Base-by-base conservation (phyloP, 2,113 vertebrate genomes). In the Pteropus alecto region DNA sequence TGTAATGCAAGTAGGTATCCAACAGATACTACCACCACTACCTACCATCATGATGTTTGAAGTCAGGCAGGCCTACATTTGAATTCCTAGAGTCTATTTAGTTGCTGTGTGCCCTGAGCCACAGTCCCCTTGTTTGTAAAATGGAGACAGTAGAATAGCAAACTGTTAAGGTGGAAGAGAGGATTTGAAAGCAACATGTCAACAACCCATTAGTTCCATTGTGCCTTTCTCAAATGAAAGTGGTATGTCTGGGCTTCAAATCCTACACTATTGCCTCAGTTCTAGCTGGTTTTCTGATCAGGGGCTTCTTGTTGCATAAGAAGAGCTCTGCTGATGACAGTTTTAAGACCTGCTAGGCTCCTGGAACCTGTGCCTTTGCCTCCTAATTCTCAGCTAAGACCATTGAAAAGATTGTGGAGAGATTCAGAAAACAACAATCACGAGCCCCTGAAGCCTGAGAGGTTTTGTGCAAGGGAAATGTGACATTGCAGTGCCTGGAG, bases 311-410 rank as follows among this genome's bases (percentile, higher is more conserved):
- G 0, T 60, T 74, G 89, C 41, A 61, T 73, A 95, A 94, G 95
- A 98, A 94, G 94, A 97, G 68, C 76, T 94, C 93, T 28, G 84
- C 98, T 96, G 98, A 98, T 98, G 98, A 98, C 98, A 98, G 97
- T 96, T 98, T 98, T 98, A 98, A 98, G 98, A 98, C 95, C 98
- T 98, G 97, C 97, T 98, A 98, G 98, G 97, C 98, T 97, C 97
- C 97, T 98, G 97, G 98, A 97, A 97, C 65, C 95, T 96, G 70
- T 95, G 86, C 98, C 98, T 97, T 97, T 79, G 70, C 96, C 93
- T 96, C 95, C 98, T 97, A 94, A 98, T 98, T 98, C 97, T 94
- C 96, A 97, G 95, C 94, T 97, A 98, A 98, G 96, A 93, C 97
- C 92, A 91, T 46, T 77, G 92, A 70, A 85, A 68, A 82, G 5